These are phyloP conservation scores for Drosophila sp. DNA, from an alignment of 1,140 invertebrate species.

Conservation along the genomic window DNA sequence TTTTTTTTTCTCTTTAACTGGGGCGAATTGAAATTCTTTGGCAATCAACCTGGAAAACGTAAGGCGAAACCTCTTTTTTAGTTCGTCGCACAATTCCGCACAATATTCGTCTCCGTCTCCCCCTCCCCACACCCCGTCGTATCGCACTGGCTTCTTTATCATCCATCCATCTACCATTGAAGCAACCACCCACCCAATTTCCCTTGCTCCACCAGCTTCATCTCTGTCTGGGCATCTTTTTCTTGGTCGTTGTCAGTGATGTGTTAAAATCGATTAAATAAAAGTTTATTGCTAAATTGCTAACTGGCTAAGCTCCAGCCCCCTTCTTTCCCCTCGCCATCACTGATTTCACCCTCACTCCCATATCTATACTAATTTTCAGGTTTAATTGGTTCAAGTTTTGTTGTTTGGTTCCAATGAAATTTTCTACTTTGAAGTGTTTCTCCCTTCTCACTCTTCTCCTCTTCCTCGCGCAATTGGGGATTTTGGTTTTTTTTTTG, in stretches of 20 bases:
- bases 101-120: conserved; percentile 34
- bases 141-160: neutral
- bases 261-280: conserved; percentile 81
- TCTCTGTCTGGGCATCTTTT: neutral
- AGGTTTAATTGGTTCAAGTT: conserved; percentile 15
- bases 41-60: conserved; percentile 6
- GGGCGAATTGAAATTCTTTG: conserved; percentile 62
- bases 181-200: neutral
- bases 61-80: conserved; percentile 45
- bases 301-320: conserved; percentile 59
- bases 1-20: neutral
- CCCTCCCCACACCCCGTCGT: neutral
- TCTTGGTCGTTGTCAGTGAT: conserved; percentile 57
- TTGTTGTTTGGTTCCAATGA: conserved; percentile 39
- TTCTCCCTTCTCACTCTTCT: conserved; percentile 14
- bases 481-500: neutral
- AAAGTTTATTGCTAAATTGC: conserved; percentile 80
- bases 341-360: neutral
- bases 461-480: neutral
- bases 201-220: neutral
- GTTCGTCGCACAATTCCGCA: conserved; percentile 53
- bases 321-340: neutral
- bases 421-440: conserved; percentile 48
- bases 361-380: conserved; percentile 17
- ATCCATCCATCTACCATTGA: neutral